Percentiles rank a stretch among this genome's conserved stretches.
Conservation (phyloP, 2,113 vertebrate species). For the Phainopepla nitens region DNA sequence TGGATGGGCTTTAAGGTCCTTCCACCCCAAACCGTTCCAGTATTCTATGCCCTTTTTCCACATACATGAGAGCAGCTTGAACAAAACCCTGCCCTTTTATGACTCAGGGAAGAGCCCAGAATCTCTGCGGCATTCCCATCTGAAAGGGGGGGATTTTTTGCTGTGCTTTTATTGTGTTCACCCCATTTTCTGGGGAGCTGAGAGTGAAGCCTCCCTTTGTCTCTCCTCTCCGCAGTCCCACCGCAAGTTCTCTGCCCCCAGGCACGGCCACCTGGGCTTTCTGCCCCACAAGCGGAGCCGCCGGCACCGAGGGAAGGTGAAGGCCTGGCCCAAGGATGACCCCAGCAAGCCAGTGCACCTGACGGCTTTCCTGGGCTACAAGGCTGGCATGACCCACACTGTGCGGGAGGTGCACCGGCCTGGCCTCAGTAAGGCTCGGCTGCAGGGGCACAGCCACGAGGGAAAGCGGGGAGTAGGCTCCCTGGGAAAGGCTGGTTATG, state of each 20-base stretch:
- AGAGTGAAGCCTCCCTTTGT: background rate
- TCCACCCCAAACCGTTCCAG: background rate
- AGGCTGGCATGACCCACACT: slow-evolving; percentile 81
- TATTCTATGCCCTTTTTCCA: background rate
- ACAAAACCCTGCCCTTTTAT: background rate
- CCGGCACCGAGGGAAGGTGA: slow-evolving; percentile 80
- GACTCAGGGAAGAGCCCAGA: background rate
- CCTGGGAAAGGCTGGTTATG: background rate
- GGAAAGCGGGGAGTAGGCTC: background rate
- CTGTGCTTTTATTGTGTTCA: background rate
- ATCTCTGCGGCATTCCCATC: background rate
- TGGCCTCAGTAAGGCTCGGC: slow-evolving; percentile 73
- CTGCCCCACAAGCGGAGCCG: slow-evolving; percentile 76
- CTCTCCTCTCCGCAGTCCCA: slow-evolving; percentile 64
- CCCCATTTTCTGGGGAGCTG: background rate
- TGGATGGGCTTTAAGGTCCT: background rate
- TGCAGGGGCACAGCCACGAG: background rate
- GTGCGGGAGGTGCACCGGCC: slow-evolving; percentile 77
- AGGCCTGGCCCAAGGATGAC: slow-evolving; percentile 79
- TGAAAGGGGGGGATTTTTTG: background rate
- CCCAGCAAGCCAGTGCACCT: slow-evolving; percentile 76
- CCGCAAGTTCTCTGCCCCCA: slow-evolving; percentile 81
- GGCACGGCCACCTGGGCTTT: slow-evolving; percentile 81
- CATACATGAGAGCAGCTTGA: rapidly evolving
- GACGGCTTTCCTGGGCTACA: slow-evolving; percentile 82